Evolutionary conservation across 2,888 invertebrate genomes (phyloP).

Genomic region (Acrocera orbiculus): DNA sequence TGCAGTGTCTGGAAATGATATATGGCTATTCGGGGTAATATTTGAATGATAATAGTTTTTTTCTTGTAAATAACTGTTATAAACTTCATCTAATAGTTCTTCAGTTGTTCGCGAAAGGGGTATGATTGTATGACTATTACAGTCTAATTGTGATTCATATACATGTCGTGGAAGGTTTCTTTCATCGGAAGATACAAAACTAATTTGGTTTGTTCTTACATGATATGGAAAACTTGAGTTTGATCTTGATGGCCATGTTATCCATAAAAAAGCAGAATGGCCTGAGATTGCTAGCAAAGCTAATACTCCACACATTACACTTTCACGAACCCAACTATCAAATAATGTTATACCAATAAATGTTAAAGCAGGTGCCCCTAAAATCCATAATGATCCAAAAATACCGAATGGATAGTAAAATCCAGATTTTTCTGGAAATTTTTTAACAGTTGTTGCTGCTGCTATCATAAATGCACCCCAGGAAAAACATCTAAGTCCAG

Average conservation of each 20-base stretch:
- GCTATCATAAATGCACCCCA: slow-evolving; percentile 66
- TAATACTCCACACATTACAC: slow-evolving; percentile 51
- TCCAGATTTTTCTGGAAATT: slow-evolving; percentile 61
- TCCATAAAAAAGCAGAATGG: slow-evolving; percentile 49
- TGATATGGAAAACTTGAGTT: slow-evolving; percentile 86
- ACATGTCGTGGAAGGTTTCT: slow-evolving; percentile 17
- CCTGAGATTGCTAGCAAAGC: slow-evolving; percentile 47
- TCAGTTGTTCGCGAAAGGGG: slow-evolving; percentile 45
- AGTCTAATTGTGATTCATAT: slow-evolving; percentile 12
- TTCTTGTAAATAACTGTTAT: slow-evolving; percentile 32
- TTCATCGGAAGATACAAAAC: slow-evolving; percentile 41
- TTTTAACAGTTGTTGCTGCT: slow-evolving; percentile 45
- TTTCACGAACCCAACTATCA: slow-evolving; percentile 63
- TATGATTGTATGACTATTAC: slow-evolving; percentile 36
- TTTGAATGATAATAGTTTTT: slow-evolving; percentile 14
- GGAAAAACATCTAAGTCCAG: slow-evolving; percentile 53
- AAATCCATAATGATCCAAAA: slow-evolving; percentile 73
- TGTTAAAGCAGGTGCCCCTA: slow-evolving; percentile 63
- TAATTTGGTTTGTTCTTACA: slow-evolving; percentile 68
- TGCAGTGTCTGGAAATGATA: slow-evolving; percentile 14
- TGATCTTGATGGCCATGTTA: slow-evolving; percentile 69
- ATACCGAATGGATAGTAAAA: slow-evolving; percentile 74
- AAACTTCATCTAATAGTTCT: slow-evolving; percentile 40
- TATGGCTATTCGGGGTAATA: slow-evolving; percentile 15
- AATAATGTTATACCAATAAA: slow-evolving; percentile 61